Evolutionary conservation across 1,140 invertebrate genomes (phyloP).

Genomic region (Drosophila mayri): DNA sequence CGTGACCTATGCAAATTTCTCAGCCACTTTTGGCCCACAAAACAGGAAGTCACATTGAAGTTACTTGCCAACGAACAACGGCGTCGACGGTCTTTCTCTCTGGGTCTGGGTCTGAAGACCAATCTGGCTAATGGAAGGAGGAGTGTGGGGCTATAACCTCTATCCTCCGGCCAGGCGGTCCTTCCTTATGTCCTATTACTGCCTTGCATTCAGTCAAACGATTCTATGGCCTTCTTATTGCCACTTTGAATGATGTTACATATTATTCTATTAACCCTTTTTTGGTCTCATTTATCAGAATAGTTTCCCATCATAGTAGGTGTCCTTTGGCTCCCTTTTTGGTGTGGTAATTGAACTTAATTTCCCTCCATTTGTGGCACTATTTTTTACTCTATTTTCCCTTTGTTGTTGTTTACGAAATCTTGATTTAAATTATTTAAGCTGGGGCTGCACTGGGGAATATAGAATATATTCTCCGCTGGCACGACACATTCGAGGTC

Average conservation of each 20-base stretch:
- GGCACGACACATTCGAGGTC: conserved; percentile 65
- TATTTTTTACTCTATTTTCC: conserved; percentile 22
- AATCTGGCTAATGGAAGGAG: conserved; percentile 52
- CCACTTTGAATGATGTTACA: conserved; percentile 34
- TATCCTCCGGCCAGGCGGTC: conserved; percentile 1
- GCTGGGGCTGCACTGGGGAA: conserved; percentile 8
- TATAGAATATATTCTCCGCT: conserved; percentile 34
- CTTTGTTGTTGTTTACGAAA: conserved; percentile 47
- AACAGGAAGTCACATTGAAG: conserved; percentile 81
- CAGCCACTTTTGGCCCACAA: conserved; percentile 64
- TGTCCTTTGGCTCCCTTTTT: conserved; percentile 23
- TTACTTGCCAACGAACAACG: conserved; percentile 40
- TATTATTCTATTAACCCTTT: conserved; percentile 20
- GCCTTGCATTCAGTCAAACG: conserved; percentile 2
- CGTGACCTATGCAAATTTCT: conserved; percentile 84
- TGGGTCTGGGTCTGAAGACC: conserved; percentile 72
- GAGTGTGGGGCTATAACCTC: neutral
- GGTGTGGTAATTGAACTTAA: conserved; percentile 57
- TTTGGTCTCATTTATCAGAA: conserved; percentile 27
- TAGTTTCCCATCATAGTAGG: conserved; percentile 14
- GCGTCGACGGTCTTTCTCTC: conserved; percentile 20
- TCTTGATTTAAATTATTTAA: conserved; percentile 78
- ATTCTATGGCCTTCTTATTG: neutral
- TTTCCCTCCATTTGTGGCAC: conserved; percentile 50
- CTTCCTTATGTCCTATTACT: conserved; percentile 9